phyloP scores from a whole-genome alignment of 2,888 invertebrate species.

The Apamea crenata region DNA sequence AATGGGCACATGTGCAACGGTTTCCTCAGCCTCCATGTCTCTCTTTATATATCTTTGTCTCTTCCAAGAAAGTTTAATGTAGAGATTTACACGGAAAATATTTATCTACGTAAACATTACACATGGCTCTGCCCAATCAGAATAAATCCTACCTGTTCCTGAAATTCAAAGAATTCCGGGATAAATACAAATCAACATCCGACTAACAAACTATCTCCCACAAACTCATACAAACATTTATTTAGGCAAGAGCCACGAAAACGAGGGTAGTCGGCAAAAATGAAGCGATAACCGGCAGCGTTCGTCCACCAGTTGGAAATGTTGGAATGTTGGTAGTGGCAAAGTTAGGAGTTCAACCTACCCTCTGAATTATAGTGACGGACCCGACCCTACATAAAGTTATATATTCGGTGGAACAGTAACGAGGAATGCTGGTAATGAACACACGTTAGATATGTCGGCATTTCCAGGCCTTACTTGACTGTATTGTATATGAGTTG shows the following conservation, averaged over 20 bases:
- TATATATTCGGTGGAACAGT: slow-evolving; percentile 35
- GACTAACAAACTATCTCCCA: slow-evolving; percentile 40
- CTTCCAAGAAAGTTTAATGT: not conserved
- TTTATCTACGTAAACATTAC: not conserved
- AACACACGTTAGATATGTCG: slow-evolving; percentile 42
- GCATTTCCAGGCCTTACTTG: slow-evolving; percentile 5
- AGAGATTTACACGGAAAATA: not conserved
- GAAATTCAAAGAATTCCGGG: slow-evolving; percentile 20
- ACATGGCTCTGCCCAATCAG: not conserved
- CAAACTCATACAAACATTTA: slow-evolving; percentile 55
- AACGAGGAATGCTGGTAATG: slow-evolving; percentile 45
- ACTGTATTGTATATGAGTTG: not conserved
- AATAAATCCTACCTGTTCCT: not conserved
- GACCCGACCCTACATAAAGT: slow-evolving; percentile 41
- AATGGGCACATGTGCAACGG: not conserved
- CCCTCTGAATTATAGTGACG: slow-evolving; percentile 57
- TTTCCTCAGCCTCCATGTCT: not conserved
- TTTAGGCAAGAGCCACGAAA: slow-evolving; percentile 15
- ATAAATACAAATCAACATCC: slow-evolving; percentile 15
- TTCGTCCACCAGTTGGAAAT: slow-evolving; percentile 16
- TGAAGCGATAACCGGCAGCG: slow-evolving; percentile 43
- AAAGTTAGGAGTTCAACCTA: slow-evolving; percentile 38
- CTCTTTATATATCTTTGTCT: not conserved
- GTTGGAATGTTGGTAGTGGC: slow-evolving; percentile 41
- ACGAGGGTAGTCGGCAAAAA: slow-evolving; percentile 53